Percentiles rank a stretch among this genome's conserved stretches.
These are phyloP conservation scores for Eledone cirrhosa DNA, from an alignment of 2,888 invertebrate species.

Conservation along the genomic window DNA sequence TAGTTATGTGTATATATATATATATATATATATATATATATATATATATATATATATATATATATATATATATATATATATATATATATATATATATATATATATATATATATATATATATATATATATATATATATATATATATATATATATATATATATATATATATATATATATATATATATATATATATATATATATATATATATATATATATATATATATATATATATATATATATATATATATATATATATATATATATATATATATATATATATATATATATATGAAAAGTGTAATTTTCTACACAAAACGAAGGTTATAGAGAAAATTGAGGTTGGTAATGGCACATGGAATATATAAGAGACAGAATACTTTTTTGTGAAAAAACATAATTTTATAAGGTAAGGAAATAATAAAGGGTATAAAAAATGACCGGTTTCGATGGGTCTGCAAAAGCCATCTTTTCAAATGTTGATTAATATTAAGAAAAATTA, in stretches of 20 bases:
- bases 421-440: no score
- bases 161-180: not conserved
- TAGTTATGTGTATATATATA: not conserved
- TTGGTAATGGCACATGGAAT: no score
- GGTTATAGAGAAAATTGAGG: no score
- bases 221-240: not conserved
- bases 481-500: no score
- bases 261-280: no score
- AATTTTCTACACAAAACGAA: no score
- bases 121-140: not conserved
- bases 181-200: not conserved
- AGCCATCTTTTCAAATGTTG: no score
- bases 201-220: not conserved
- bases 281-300: no score
- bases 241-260: slow-evolving; percentile 9
- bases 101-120: not conserved
- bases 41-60: slow-evolving; percentile 12
- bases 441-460: no score
- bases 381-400: no score
- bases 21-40: slow-evolving; percentile 5
- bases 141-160: not conserved
- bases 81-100: slow-evolving; percentile 7
- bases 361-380: no score
- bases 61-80: slow-evolving; percentile 20
- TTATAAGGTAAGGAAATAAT: no score